Conservation (phyloP, 2,888 invertebrate genomes). For the Deilephila elpenor region DNA sequence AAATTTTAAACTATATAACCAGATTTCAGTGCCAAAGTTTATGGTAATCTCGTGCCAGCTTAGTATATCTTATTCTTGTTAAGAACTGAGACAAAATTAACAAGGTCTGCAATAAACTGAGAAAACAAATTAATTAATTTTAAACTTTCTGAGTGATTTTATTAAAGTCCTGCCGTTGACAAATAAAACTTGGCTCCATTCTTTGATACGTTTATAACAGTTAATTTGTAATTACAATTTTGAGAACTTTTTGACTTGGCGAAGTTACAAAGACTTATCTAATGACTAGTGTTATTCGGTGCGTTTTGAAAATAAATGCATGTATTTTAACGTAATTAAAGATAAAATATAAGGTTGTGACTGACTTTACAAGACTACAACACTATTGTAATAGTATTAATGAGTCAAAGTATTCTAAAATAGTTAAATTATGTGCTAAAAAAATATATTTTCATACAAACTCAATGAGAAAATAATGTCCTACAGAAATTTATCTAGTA, state of each 20-base stretch:
- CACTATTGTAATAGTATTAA: no score
- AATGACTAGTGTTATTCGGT: no score
- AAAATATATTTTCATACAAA: no score
- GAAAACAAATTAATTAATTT: slow-evolving; percentile 26
- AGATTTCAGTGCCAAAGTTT: slow-evolving; percentile 39
- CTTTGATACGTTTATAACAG: not conserved
- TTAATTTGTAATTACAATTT: slow-evolving; percentile 10
- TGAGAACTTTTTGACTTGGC: not conserved
- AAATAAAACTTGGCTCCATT: not conserved
- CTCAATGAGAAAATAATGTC: no score
- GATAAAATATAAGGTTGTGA: no score
- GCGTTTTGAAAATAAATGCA: no score
- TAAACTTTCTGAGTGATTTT: slow-evolving; percentile 16
- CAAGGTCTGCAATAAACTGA: slow-evolving; percentile 33
- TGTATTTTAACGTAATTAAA: no score
- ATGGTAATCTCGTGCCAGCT: slow-evolving; percentile 36
- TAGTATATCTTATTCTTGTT: slow-evolving; percentile 29
- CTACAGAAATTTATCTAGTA: no score
- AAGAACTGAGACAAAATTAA: slow-evolving; percentile 31
- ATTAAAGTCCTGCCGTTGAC: not conserved
- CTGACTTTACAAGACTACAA: no score
- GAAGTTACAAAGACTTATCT: no score
- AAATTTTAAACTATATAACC: slow-evolving; percentile 40
- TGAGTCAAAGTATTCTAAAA: no score
- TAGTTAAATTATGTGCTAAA: no score